These are phyloP conservation scores for Linnaemya vulpina DNA, from an alignment of 2,888 invertebrate genomes.

Conservation along the genomic window DNA sequence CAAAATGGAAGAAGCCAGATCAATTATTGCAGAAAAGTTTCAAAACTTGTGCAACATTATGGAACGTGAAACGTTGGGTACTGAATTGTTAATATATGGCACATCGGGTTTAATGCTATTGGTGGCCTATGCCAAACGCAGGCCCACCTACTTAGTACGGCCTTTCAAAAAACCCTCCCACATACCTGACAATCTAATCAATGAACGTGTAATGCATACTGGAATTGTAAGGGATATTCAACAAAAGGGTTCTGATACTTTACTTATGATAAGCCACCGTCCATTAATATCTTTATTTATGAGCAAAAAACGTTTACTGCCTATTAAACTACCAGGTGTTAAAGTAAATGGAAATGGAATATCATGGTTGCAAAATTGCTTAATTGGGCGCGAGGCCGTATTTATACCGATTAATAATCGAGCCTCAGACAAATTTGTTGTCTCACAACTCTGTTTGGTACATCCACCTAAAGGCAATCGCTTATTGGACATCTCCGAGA, in stretches of 20 bases:
- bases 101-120: constrained; percentile 78
- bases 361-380: constrained; percentile 84
- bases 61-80: constrained; percentile 79
- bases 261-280: constrained; percentile 78
- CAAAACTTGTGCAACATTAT: constrained; percentile 78
- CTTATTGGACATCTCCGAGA: constrained; percentile 80
- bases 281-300: constrained; percentile 78
- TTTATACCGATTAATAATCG: constrained; percentile 82
- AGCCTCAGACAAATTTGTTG: constrained; percentile 81
- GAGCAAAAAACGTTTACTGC: constrained; percentile 76
- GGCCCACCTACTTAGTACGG: constrained; percentile 78
- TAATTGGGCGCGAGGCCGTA: constrained; percentile 82
- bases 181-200: constrained; percentile 79
- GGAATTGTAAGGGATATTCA: constrained; percentile 77
- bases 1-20: constrained; percentile 74
- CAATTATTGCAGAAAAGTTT: constrained; percentile 75
- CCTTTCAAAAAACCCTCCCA: constrained; percentile 80
- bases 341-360: constrained; percentile 81
- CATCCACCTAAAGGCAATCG: constrained; percentile 80
- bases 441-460: constrained; percentile 82
- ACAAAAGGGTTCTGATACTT: constrained; percentile 77
- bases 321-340: constrained; percentile 80
- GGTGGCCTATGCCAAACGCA: constrained; percentile 78
- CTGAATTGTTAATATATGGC: constrained; percentile 77
- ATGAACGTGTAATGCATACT: constrained; percentile 79